phyloP scores from a whole-genome alignment of 2,113 vertebrate species.

The Butorides virescens region DNA sequence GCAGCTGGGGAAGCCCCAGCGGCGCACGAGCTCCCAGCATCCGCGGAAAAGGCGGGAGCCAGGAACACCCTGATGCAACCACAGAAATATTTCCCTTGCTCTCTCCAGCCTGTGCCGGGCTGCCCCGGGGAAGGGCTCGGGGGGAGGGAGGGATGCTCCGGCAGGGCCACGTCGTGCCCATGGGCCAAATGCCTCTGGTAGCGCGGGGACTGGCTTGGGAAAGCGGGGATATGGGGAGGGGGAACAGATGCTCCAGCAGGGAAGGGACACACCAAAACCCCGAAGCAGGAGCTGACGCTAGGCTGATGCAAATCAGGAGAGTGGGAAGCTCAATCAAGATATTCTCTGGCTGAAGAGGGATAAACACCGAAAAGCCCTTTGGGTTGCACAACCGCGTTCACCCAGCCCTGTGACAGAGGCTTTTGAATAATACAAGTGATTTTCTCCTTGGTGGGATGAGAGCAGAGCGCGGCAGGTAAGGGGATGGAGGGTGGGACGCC shows the following conservation, averaged over 20 bases:
- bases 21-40: neutral
- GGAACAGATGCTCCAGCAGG: neutral
- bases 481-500: neutral
- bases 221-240: neutral
- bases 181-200: neutral
- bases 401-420: neutral
- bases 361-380: slow-evolving; percentile 1
- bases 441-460: neutral
- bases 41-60: neutral
- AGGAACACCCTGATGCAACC: slow-evolving; percentile 66
- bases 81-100: slow-evolving; percentile 53
- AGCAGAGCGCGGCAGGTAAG: neutral
- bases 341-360: neutral
- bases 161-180: neutral
- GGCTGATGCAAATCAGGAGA: neutral
- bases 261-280: neutral
- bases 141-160: neutral
- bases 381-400: slow-evolving; percentile 17
- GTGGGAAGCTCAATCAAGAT: slow-evolving; percentile 38
- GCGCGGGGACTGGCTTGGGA: neutral
- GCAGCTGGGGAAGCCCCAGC: neutral
- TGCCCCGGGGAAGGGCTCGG: neutral
- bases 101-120: neutral
- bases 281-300: neutral
- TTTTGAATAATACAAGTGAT: neutral